Evolutionary conservation across 2,888 invertebrate genomes (phyloP).

Genomic region (Laothoe populi): DNA sequence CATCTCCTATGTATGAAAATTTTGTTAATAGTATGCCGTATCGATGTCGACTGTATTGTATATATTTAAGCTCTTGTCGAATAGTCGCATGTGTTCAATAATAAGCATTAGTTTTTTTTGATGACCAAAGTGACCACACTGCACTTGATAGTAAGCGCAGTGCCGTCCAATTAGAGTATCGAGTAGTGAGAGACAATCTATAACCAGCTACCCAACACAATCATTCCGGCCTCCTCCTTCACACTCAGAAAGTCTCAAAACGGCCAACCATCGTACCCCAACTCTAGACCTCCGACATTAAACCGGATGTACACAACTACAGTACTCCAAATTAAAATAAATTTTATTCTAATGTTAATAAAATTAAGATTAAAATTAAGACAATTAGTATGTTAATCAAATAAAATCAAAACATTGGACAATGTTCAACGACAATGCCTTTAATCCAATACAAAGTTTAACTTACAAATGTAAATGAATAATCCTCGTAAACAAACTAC

Average conservation of each 20-base stretch:
- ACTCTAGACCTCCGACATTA: too few relatives aligned
- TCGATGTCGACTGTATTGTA: slow-evolving; percentile 23
- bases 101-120: background rate
- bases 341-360: background rate
- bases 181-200: too few relatives aligned
- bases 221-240: too few relatives aligned
- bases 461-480: slow-evolving; percentile 10
- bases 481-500: background rate
- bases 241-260: too few relatives aligned
- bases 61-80: background rate
- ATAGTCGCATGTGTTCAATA: background rate
- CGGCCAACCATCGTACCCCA: too few relatives aligned
- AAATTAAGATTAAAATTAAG: background rate
- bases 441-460: background rate
- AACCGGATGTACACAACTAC: too few relatives aligned
- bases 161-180: too few relatives aligned
- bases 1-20: slow-evolving; percentile 20
- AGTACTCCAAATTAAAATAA: background rate
- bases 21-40: slow-evolving; percentile 29
- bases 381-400: background rate
- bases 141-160: too few relatives aligned
- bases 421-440: background rate
- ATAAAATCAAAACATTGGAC: background rate
- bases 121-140: too few relatives aligned
- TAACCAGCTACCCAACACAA: too few relatives aligned